A percentile compares a stretch with the other conserved stretches of the same genome.
Conservation (phyloP, 2,113 vertebrate genomes). For the Psammodynastes pulverulentus region DNA sequence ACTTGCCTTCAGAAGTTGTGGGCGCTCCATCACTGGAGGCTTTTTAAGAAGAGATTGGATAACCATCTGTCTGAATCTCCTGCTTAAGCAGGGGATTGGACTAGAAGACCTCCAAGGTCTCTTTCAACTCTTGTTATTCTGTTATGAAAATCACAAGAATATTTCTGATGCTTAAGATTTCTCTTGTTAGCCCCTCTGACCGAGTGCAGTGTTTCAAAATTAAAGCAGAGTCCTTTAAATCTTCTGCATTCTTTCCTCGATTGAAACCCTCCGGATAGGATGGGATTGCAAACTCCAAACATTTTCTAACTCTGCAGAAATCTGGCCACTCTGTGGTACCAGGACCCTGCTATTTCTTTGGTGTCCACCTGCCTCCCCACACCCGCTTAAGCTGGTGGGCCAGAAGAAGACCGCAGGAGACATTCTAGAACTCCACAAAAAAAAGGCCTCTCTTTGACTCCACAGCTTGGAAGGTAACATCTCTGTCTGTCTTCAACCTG, state of each 20-base stretch:
- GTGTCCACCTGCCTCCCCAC: not conserved
- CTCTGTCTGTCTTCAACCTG: constrained; percentile 20
- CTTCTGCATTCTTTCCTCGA: not conserved
- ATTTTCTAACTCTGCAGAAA: not conserved
- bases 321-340: not conserved
- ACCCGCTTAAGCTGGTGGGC: not conserved
- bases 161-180: not conserved
- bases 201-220: not conserved
- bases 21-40: no score
- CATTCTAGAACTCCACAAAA: not conserved
- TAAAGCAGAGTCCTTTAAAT: not conserved
- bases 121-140: not conserved
- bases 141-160: no score
- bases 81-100: no score
- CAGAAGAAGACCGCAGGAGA: not conserved
- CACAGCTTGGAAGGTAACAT: constrained; percentile 48
- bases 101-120: no score
- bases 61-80: no score
- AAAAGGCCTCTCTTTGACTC: fast-evolving
- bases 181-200: not conserved
- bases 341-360: not conserved
- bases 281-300: not conserved
- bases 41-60: no score
- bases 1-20: no score
- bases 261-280: not conserved